Evolutionary conservation across 2,888 invertebrate species (phyloP).

Genomic region (Argyresthia albistria): DNA sequence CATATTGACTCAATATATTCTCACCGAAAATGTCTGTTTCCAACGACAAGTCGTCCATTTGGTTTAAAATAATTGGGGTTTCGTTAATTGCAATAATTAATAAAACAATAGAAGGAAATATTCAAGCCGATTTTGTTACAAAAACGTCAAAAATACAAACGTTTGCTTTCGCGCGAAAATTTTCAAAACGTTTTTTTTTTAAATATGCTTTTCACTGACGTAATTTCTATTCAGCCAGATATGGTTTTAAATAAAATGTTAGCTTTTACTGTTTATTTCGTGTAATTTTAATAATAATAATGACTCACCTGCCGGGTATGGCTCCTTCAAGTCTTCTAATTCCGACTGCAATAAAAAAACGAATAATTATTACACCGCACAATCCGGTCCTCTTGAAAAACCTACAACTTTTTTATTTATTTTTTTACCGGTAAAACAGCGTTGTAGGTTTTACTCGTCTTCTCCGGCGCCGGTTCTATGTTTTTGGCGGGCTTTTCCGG

Average conservation of each 20-base stretch:
- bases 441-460: constrained; percentile 11
- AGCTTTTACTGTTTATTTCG: not conserved
- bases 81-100: not conserved
- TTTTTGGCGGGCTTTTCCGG: constrained; percentile 19
- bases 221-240: not conserved
- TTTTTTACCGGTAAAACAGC: constrained; percentile 9
- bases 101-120: not conserved
- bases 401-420: not conserved
- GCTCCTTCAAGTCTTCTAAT: constrained; percentile 52
- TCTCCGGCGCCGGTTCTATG: constrained; percentile 17
- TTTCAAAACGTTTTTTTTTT: too few relatives aligned
- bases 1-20: constrained; percentile 31
- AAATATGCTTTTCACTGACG: too few relatives aligned
- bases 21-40: constrained; percentile 18
- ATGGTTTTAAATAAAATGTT: not conserved
- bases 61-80: not conserved
- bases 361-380: too few relatives aligned
- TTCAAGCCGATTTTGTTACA: not conserved
- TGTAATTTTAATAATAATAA: not conserved
- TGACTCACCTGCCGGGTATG: constrained; percentile 38
- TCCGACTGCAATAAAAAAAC: constrained; percentile 40
- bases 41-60: constrained; percentile 21
- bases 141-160: not conserved
- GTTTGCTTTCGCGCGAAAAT: not conserved
- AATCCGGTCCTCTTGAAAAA: too few relatives aligned